Evolutionary conservation across 2,888 invertebrate species (phyloP), one percentile per base, ranked within the genome.

Genomic region (Phorcus lineatus): DNA sequence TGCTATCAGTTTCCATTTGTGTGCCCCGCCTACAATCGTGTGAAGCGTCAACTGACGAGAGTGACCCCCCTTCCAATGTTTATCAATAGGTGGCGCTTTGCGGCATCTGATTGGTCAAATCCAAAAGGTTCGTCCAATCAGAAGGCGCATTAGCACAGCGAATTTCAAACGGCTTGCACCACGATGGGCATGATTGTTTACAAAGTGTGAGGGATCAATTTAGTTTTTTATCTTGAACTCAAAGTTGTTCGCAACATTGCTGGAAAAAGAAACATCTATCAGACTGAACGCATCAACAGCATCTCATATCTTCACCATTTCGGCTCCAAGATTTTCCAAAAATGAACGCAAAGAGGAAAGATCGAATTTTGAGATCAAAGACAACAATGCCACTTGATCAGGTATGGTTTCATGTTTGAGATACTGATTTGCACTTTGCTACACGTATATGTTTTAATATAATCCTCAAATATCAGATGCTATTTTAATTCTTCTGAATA

Each of bases 361-460:
- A 70, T 36, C 70, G 70, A 31, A 40, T 70, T 70, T 36, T 40
- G 40, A 70, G 70, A 70, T 70, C 70, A 70, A 70, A 70, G 70
- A 19, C 31, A 70, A 70, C 36, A 31, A 40, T 36, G 36, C 70
- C 70, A 36, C 62, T 62, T 28, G 40, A 70, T 70, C 70, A 70
- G 70, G 70, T 70, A 36, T 40, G 40, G 28, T 57, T 57, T 24
- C 57, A 9, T 19, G 11, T 47, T 47, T 13, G 47, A 6, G 13
- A 1, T 11, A 6, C 47, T 11, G 13, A 47, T 47, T 9, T 47
- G 13, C 6, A 47, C 47, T 36, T 6, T 36, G 7, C 36, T 7
- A 6, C 7, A 6, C 36, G 3, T 36, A 6, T 36, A 36, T 36
- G 36, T 36, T 36, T 36, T 36, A 36, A 36, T 7, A 36, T 36